These are phyloP conservation scores for Clytia hemisphaerica DNA, from an alignment of 30 jellyfish, hydroid and myxozoan species.

Conservation along the genomic window DNA sequence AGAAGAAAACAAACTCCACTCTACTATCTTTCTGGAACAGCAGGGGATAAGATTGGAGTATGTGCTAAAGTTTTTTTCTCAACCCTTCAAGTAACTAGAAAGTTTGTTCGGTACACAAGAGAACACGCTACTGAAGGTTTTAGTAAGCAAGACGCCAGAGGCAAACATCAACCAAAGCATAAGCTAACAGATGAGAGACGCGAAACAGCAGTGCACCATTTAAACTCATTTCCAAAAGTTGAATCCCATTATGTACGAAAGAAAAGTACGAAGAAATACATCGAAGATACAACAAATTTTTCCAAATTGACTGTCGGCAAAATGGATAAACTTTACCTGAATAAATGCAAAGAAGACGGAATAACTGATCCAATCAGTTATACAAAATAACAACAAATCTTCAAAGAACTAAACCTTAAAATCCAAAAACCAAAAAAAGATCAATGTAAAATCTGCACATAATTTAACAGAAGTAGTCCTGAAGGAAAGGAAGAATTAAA, in stretches of 20 bases:
- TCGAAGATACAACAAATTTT: conserved; percentile 8
- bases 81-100: not conserved
- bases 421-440: conserved; percentile 8
- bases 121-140: not conserved
- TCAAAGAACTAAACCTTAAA: not conserved
- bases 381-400: not conserved
- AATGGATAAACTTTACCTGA: not conserved
- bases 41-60: not conserved
- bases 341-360: not conserved
- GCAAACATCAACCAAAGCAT: not conserved
- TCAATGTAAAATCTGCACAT: conserved; percentile 3
- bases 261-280: not conserved
- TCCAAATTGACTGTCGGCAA: not conserved
- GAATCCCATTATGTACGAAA: not conserved
- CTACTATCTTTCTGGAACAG: not conserved
- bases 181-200: not conserved
- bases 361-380: not conserved
- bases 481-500: not conserved
- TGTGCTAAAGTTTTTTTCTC: too few species aligned
- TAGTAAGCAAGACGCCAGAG: not conserved
- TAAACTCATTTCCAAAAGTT: not conserved
- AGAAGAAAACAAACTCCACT: conserved; percentile 2
- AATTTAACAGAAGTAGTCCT: not conserved
- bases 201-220: not conserved
- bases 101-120: not conserved